Base-by-base conservation (phyloP, 2,113 vertebrate species). In the Corydoras sp. region DNA sequence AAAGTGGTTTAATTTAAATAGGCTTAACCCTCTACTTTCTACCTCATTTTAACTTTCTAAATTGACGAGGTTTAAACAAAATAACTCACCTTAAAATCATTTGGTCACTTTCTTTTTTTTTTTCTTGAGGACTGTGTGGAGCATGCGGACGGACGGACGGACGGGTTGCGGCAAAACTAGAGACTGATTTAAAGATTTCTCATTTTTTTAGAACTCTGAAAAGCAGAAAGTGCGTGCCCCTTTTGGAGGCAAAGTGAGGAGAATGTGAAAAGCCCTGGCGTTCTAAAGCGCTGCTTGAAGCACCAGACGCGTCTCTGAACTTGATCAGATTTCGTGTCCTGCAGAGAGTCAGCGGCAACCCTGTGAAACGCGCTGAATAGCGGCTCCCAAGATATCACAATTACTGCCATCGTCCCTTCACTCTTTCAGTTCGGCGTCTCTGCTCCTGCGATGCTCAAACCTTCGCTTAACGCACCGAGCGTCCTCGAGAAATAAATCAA, bases 251-350 rank as follows among this genome's bases (percentile, higher is more conserved):
- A 86, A 90, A 88, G 63, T 90, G 88, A 62, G 73, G 31, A 35
- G 88, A 87, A 89, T 90, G 89, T 72, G 72, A 77, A 94, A 93
- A 90, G 90, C 85, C 83, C 86, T 85, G 89, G 86, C 85, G 91
- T 92, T 93, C 91, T 88, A 95, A 93, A 95, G 92, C 91, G 81
- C 92, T 88, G 92, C 92, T 94, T 93, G 91, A 92, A 92, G 91
- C 87, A 90, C 90, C 94, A 89, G 88, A 77, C 86, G 90, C 87
- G 92, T 87, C 93, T 95, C 90, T 96, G 93, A 96, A 97, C 94
- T 95, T 95, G 94, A 96, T 96, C 93, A 95, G 94, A 95, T 92
- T 92, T 88, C 92, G 91, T 92, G 93, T 96, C 93, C 93, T 93
- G 93, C 91, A 92, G 92, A 86, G 93, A 93, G 91, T 91, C 91